Evolutionary conservation across 2,888 invertebrate genomes (phyloP), one percentile per base, ranked within the genome.

Genomic region (Nomada fucata): DNA sequence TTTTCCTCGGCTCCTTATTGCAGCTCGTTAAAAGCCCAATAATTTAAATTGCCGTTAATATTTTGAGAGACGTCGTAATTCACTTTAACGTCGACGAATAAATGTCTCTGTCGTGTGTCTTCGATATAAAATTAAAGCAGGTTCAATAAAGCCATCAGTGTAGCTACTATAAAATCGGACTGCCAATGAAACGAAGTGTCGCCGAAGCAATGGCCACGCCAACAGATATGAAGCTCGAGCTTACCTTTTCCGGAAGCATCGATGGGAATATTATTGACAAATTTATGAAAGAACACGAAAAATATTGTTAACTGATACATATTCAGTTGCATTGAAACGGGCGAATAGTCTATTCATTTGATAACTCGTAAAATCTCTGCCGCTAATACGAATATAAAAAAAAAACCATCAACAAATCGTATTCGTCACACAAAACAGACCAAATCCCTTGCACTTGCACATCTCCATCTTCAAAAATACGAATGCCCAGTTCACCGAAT

Each of bases 171-270:
- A 36, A 50, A n/a, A 50, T 26, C 18, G 13, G 36, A 15, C 26
- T 20, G 42, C 36, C 71, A 55, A 72, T 47, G 23, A 26, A 50
- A 47, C 23, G 59, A 72, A 57, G 60, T 53, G 44, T 60, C 13
- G 42, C 18, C 47, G 44, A 15, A 29, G n/a, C 68, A 23, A 53
- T 47, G 20, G 20, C 36, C 52, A 26, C 10, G 4, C 13, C 26
- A n/a, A 7, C 26, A 63, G 50, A 26, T 26, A 79, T 23, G 61
- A 76, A 26, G 29, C 7, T 55, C 53, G n/a, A 55, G 60, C 10
- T 23, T 10, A 23, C 23, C 15, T 61, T 36, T 7, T 36, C 36
- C 5, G 7, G 36, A 36, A 36, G 7, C 36, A 7, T 36, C 7
- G 36, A 7, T 0, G 36, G 36, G 36, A 36, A 36, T 36, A 36